These are phyloP conservation scores for Periophthalmus magnuspinnatus DNA, from an alignment of 2,797 vertebrate species.

Conservation along the genomic window DNA sequence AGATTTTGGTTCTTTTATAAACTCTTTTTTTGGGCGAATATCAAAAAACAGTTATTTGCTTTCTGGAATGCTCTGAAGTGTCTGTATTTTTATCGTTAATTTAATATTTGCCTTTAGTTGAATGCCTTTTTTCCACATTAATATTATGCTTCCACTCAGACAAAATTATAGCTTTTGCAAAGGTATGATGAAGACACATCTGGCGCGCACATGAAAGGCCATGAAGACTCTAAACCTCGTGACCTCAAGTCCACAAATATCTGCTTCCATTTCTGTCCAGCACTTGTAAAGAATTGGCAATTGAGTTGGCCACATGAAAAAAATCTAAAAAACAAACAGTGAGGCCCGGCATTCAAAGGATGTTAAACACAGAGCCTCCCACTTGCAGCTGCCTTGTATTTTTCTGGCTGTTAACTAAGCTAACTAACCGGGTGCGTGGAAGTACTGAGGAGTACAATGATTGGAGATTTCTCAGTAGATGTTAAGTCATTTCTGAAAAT, in stretches of 20 bases:
- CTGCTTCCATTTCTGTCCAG: background rate
- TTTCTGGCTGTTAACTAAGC: constrained; percentile 31
- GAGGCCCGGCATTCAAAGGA: constrained; percentile 41
- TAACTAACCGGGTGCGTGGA: background rate
- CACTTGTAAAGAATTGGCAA: background rate
- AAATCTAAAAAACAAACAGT: constrained; percentile 17
- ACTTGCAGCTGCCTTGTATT: constrained; percentile 64
- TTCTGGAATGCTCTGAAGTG: too few species aligned
- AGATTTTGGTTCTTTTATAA: background rate
- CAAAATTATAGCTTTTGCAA: background rate
- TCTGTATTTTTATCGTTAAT: too few species aligned
- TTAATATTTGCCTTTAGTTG: background rate
- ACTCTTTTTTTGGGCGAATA: too few species aligned
- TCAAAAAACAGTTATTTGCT: too few species aligned
- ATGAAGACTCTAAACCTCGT: background rate
- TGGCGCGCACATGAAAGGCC: background rate
- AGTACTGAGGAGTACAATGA: background rate
- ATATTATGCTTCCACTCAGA: background rate
- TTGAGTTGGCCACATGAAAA: constrained; percentile 1
- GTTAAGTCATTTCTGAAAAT: constrained; percentile 13
- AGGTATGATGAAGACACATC: constrained; percentile 3
- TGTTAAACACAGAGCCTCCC: constrained; percentile 55
- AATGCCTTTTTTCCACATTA: background rate
- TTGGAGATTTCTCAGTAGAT: constrained; percentile 10
- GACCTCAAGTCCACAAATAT: constrained; percentile 1